Evolutionary conservation across 2,888 invertebrate species (phyloP).

Genomic region (Cheilosia urbana): DNA sequence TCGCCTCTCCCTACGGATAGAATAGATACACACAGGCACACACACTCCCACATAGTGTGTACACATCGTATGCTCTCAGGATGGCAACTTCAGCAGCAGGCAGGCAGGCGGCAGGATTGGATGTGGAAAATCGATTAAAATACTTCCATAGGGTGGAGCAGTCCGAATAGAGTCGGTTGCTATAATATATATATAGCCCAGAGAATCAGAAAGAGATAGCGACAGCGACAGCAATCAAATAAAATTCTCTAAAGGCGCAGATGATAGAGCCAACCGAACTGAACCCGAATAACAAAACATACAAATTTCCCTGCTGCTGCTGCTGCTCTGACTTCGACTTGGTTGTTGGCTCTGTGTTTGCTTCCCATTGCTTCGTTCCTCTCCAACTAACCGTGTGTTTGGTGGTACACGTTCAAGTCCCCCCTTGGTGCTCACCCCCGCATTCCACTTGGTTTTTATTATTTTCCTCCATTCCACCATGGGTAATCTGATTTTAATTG

Average conservation of each 20-base stretch:
- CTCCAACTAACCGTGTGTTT: slow-evolving; percentile 4
- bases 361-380: slow-evolving; percentile 40
- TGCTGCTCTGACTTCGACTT: not conserved
- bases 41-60: slow-evolving; percentile 17
- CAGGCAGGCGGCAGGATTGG: slow-evolving; percentile 76
- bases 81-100: slow-evolving; percentile 26
- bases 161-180: slow-evolving; percentile 61
- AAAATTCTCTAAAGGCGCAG: slow-evolving; percentile 71
- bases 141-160: slow-evolving; percentile 76
- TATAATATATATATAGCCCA: slow-evolving; percentile 5
- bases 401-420: slow-evolving; percentile 19
- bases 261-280: slow-evolving; percentile 68
- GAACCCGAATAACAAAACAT: slow-evolving; percentile 44
- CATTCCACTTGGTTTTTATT: slow-evolving; percentile 66
- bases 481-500: slow-evolving; percentile 78
- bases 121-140: slow-evolving; percentile 83
- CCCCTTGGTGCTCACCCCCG: slow-evolving; percentile 33
- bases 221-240: slow-evolving; percentile 59
- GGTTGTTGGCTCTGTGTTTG: slow-evolving; percentile 16
- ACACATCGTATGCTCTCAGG: slow-evolving; percentile 37
- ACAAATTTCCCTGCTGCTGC: slow-evolving; percentile 13
- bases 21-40: slow-evolving; percentile 50
- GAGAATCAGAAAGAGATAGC: slow-evolving; percentile 38
- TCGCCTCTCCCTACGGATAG: slow-evolving; percentile 28
- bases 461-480: slow-evolving; percentile 69